A percentile compares a stretch with the other conserved stretches of the same genome.
phyloP scores from a whole-genome alignment of 2,888 invertebrate genomes.

The Dione juno region DNA sequence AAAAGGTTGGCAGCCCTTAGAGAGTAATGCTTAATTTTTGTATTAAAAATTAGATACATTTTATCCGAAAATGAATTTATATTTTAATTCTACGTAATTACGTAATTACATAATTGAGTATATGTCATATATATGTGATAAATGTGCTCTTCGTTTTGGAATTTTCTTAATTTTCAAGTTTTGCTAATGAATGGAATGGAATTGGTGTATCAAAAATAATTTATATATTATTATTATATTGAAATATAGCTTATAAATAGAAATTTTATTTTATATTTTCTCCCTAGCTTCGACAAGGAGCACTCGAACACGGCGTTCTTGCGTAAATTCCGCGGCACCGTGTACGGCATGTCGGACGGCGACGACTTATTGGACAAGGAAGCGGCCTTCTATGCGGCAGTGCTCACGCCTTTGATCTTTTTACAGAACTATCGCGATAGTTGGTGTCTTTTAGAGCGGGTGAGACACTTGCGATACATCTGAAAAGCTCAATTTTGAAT shows the following conservation, averaged over 20 bases:
- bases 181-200: too few relatives aligned
- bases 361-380: slow-evolving; percentile 67
- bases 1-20: slow-evolving; percentile 5
- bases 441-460: slow-evolving; percentile 74
- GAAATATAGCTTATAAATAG: background rate
- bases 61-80: background rate
- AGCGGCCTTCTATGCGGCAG: slow-evolving; percentile 67
- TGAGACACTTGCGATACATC: slow-evolving; percentile 45
- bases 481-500: too few relatives aligned
- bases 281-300: slow-evolving; percentile 68
- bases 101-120: background rate
- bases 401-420: slow-evolving; percentile 68
- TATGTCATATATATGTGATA: too few relatives aligned
- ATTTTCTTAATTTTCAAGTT: too few relatives aligned
- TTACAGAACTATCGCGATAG: slow-evolving; percentile 69
- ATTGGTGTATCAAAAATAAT: too few relatives aligned
- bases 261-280: background rate
- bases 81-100: background rate
- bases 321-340: slow-evolving; percentile 65
- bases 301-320: slow-evolving; percentile 68
- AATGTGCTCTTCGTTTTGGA: too few relatives aligned
- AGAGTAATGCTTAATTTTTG: background rate
- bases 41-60: background rate
- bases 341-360: slow-evolving; percentile 66
- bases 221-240: too few relatives aligned